Evolutionary conservation across 2,797 vertebrate species (phyloP).

Genomic region (Garrulus glandarius): DNA sequence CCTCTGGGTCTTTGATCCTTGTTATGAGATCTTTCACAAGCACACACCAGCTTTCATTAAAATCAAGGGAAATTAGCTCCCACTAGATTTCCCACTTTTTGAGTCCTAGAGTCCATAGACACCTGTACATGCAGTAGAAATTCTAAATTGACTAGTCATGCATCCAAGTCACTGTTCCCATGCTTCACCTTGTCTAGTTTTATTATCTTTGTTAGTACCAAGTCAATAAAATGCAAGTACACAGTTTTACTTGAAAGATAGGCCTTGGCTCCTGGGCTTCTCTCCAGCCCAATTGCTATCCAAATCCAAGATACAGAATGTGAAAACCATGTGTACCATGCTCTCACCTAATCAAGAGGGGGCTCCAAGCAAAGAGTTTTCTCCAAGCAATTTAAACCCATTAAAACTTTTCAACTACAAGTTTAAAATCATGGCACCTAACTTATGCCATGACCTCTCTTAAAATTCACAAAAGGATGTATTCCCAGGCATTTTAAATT

Average conservation of each 20-base stretch:
- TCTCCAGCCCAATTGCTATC: background rate
- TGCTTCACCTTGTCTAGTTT: background rate
- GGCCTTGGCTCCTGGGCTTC: background rate
- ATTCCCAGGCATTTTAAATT: background rate
- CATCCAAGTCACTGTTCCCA: background rate
- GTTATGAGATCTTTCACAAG: background rate
- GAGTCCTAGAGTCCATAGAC: background rate
- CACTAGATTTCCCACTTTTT: background rate
- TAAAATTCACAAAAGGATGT: background rate
- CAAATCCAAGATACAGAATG: background rate
- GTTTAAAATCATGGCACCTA: background rate
- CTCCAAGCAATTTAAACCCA: background rate
- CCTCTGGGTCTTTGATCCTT: background rate
- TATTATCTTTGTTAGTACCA: background rate
- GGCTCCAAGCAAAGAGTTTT: background rate
- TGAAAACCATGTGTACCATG: background rate
- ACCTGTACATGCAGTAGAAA: background rate
- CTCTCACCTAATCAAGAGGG: background rate
- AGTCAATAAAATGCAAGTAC: background rate
- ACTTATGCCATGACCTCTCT: background rate
- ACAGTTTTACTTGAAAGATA: background rate
- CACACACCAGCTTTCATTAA: background rate
- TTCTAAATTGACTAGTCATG: background rate
- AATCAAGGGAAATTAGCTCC: background rate
- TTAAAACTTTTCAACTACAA: background rate